These are phyloP conservation scores for Lobophora halterata DNA, from an alignment of 2,888 invertebrate genomes.

Conservation along the genomic window DNA sequence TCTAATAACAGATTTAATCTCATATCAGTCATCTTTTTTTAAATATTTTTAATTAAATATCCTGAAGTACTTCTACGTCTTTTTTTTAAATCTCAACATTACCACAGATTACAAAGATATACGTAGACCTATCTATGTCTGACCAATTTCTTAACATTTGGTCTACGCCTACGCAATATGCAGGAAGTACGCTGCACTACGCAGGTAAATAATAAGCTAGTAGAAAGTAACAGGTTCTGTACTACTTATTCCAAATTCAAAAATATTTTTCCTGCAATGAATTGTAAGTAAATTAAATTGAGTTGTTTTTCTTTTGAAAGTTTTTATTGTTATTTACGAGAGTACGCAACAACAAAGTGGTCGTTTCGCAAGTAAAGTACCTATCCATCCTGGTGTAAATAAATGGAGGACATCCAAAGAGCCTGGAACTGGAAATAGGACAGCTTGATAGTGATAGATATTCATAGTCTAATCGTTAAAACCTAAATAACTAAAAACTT, in stretches of 20 bases:
- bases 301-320: slow-evolving; percentile 1
- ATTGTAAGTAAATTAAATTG: background rate
- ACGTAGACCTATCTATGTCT: too few species aligned
- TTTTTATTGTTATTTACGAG: slow-evolving; percentile 6
- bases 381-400: slow-evolving; percentile 8
- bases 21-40: slow-evolving; percentile 36
- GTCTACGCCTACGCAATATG: too few species aligned
- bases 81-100: too few species aligned
- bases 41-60: slow-evolving; percentile 1
- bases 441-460: slow-evolving; percentile 9
- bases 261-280: too few species aligned
- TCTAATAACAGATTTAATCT: slow-evolving; percentile 55
- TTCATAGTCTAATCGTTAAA: slow-evolving; percentile 3
- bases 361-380: slow-evolving; percentile 2
- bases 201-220: too few species aligned
- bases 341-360: slow-evolving; percentile 1
- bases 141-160: too few species aligned
- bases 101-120: slow-evolving; percentile 3
- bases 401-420: slow-evolving; percentile 6
- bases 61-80: too few species aligned
- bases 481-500: background rate
- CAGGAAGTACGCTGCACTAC: too few species aligned
- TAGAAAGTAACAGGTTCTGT: too few species aligned
- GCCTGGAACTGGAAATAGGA: slow-evolving; percentile 4
- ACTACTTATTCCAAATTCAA: slow-evolving; percentile 4